Conservation (phyloP, 2,888 invertebrate species). For the Caenorhabditis wallacei region DNA sequence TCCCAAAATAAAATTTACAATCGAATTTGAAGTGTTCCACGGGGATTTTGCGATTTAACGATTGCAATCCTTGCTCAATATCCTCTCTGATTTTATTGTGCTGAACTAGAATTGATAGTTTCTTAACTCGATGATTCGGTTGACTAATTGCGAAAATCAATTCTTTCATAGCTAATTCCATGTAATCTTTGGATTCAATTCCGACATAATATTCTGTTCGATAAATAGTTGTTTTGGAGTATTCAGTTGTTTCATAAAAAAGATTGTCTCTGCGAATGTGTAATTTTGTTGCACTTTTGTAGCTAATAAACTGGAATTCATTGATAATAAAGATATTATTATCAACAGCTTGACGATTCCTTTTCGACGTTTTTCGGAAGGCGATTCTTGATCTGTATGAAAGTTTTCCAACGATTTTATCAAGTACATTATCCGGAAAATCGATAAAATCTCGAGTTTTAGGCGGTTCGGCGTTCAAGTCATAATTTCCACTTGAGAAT, state of each 20-base stretch:
- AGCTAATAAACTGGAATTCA: too few species aligned
- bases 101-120: background rate
- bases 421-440: background rate
- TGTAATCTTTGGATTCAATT: too few species aligned
- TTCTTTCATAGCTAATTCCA: too few species aligned
- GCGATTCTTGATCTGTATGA: too few species aligned
- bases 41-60: background rate
- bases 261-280: too few species aligned
- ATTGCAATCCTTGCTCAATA: background rate
- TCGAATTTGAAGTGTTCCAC: background rate
- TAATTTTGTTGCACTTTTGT: too few species aligned
- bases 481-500: background rate
- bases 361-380: too few species aligned
- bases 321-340: too few species aligned
- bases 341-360: too few species aligned
- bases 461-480: background rate
- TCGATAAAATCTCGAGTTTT: background rate
- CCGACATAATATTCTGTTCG: too few species aligned
- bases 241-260: too few species aligned
- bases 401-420: background rate
- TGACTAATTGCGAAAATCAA: background rate
- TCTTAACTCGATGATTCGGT: background rate
- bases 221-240: too few species aligned
- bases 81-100: background rate
- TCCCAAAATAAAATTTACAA: background rate